Conservation (phyloP, 2,113 vertebrate genomes). For the Carollia perspicillata region DNA sequence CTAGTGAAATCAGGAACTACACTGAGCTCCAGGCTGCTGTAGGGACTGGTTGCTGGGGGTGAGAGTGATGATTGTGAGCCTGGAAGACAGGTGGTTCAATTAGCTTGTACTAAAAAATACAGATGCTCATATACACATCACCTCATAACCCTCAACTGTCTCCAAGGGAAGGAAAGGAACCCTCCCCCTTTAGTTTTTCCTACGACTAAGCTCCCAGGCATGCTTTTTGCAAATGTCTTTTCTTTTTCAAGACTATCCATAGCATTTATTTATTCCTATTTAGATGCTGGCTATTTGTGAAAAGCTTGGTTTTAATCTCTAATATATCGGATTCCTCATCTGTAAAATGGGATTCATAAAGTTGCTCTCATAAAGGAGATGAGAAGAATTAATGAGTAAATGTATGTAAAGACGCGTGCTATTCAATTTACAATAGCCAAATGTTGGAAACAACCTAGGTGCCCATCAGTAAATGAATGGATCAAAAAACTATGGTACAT, state of each 20-base stretch:
- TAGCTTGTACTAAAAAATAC: conserved; percentile 45
- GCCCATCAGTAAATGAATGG: too few relatives aligned
- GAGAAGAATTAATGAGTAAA: background rate
- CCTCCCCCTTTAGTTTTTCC: background rate
- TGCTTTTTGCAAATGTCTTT: background rate
- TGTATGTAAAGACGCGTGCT: background rate
- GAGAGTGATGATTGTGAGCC: background rate
- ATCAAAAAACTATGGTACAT: too few relatives aligned
- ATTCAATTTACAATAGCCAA: too few relatives aligned
- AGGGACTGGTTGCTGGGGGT: background rate
- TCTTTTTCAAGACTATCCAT: background rate
- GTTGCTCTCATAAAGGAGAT: background rate
- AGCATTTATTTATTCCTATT: background rate
- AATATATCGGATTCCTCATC: conserved; percentile 1
- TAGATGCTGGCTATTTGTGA: background rate
- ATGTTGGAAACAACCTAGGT: too few relatives aligned
- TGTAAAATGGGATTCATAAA: conserved; percentile 6
- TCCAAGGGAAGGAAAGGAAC: background rate
- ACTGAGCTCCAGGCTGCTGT: background rate
- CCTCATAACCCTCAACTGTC: background rate
- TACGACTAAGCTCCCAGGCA: background rate
- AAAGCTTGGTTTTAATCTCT: background rate
- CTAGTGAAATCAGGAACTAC: background rate
- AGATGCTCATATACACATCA: background rate
- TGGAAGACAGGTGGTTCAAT: conserved; percentile 48